Percentiles rank a stretch among this genome's conserved stretches.
phyloP scores from a whole-genome alignment of 2,797 vertebrate species.

The Danio choprae region DNA sequence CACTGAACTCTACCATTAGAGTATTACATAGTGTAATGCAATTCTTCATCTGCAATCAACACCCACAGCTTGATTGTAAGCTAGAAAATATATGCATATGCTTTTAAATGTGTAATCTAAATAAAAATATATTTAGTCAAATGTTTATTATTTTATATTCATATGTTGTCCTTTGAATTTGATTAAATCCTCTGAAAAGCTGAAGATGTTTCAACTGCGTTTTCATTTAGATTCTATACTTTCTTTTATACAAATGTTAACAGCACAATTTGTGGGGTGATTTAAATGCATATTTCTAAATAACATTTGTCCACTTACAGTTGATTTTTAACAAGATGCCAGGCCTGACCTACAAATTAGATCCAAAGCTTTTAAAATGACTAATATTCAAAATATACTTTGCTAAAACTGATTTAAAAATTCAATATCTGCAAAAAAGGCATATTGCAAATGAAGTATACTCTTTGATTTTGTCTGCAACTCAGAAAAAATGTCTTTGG shows the following conservation, averaged over 20 bases:
- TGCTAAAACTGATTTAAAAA: not conserved
- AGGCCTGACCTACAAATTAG: not conserved
- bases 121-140: no score
- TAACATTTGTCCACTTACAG: not conserved
- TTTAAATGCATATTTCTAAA: not conserved
- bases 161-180: no score
- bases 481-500: not conserved
- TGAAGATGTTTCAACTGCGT: not conserved
- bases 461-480: not conserved
- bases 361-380: not conserved
- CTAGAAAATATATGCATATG: not conserved
- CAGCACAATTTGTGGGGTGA: no score
- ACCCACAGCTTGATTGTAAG: not conserved
- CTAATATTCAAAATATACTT: not conserved
- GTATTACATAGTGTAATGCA: not conserved
- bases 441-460: not conserved
- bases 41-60: not conserved
- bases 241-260: not conserved
- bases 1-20: not conserved
- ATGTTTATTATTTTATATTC: no score
- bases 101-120: no score
- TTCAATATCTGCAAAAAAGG: not conserved
- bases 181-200: no score
- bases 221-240: not conserved
- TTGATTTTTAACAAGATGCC: not conserved